Evolutionary conservation across 1,140 invertebrate genomes (phyloP), one percentile per base, ranked within the genome.

Genomic region (Sycophila sp.): DNA sequence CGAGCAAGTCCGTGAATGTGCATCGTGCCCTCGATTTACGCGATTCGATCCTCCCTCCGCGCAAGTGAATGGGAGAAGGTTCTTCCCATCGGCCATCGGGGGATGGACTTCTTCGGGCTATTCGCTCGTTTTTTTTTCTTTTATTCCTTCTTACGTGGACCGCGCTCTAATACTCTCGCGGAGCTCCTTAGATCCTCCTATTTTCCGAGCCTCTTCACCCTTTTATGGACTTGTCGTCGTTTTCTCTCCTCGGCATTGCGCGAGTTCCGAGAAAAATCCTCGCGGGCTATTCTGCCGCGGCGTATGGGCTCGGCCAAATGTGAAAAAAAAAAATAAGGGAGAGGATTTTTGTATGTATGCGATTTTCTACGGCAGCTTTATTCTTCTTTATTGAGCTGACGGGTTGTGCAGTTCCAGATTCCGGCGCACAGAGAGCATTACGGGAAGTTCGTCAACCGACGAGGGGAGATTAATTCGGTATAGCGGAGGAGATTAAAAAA

Each of bases 21-120:
- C 38, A 45, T 24, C 22, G 36, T 38, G 58, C 30, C 47, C 45
- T 64, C 62, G 62, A 64, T 63, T 49, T 63, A 62, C 58, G 60
- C 40, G 60, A 63, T 49, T 36, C 62, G 47, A 62, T 62, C 26
- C 51, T 2, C 22, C 5, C 22, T 8, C 53, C 53, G 30, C 2
- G 26, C 26, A 22, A 28, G 15, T 26, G 49, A 53, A 53, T 53
- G 22, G 49, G 24, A 13, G 34, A 5, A 13, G 30, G 26, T 49
- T 49, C 34, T 53, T 64, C 47, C 62, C 62, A 38, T 24, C 47
- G 62, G 62, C 45, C 19, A 51, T 53, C 32, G 47, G 17, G 47
- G 45, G 19, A 38, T 38, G 45, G 45, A 19, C 45, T 5, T 7
- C 15, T 3, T 42, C 17, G 53, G 53, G 40, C 19, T 26, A 26